Base-by-base conservation (phyloP, 2,113 vertebrate species). In the Sturnus vulgaris region DNA sequence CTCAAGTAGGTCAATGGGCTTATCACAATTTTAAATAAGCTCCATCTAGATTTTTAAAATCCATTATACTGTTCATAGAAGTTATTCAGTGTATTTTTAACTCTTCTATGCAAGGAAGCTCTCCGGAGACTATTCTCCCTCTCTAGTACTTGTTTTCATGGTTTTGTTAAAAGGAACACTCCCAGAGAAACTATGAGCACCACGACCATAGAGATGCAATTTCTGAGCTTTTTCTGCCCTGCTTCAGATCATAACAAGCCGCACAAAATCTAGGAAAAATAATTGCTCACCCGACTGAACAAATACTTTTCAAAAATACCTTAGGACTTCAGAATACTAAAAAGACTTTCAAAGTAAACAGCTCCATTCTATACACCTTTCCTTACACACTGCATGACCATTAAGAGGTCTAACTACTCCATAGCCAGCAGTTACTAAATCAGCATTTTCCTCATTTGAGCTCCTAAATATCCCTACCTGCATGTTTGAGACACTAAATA, bases 341-440 rank as follows among this genome's bases (percentile, higher is more conserved):
- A 64, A 88, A 68, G 1, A 25, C 20, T 78, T 85, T 69, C 56
- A 61, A 87, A 88, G 50, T 40, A 92, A 93, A 86, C 27, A 65
- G 7, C 9, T 57, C 19, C 3, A 18, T 55, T 72, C 15, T 44
- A 25, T 50, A 37, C 25, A 14, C 10, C 20, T 76, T 78, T 82
- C 19, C 15, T 79, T 47, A 23, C 21, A 35, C 27, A 79, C 19
- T 50, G 25, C 25, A 25, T 37, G 79, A 82, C 31, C 75, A 27
- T 80, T 92, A 57, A 66, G 50, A 83, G 17, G 14, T 64, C 49
- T 91, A 92, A 96, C 42, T 39, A 49, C 40, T 84, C 85, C 82
- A 93, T 63, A 77, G 86, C 60, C 85, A 83, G 75, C 52, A 93
- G 35, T 90, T 91, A 86, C 79, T 94, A 90, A 95, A 92, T 44